phyloP scores from a whole-genome alignment of 2,797 vertebrate genomes.

The Thalassophryne amazonica region DNA sequence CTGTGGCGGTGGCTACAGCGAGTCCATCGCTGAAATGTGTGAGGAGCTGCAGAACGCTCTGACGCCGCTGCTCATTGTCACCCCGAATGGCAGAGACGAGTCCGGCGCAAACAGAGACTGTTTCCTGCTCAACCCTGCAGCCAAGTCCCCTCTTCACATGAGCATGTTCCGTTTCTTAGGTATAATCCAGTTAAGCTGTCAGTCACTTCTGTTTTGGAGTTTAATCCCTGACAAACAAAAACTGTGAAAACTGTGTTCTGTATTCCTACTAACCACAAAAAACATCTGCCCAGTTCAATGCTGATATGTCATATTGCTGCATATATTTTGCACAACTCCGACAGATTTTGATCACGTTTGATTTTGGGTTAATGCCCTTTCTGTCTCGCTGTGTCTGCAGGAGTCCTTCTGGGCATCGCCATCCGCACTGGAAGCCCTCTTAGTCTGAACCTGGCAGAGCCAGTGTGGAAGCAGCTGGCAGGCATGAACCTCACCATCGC shows the following conservation, averaged over 20 bases:
- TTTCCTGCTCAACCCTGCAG: slow-evolving; percentile 92
- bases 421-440: slow-evolving; percentile 97
- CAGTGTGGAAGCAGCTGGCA: slow-evolving; percentile 98
- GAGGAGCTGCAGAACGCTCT: slow-evolving; percentile 98
- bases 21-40: slow-evolving; percentile 98
- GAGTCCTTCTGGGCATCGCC: slow-evolving; percentile 94
- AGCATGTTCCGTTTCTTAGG: slow-evolving; percentile 98
- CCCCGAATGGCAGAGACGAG: slow-evolving; percentile 96
- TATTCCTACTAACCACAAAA: too few species aligned
- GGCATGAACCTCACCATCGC: slow-evolving; percentile 99
- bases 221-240: slow-evolving; percentile 34
- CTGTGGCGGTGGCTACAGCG: slow-evolving; percentile 97
- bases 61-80: slow-evolving; percentile 95
- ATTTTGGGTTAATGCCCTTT: slow-evolving; percentile 16
- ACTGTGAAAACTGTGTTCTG: too few species aligned
- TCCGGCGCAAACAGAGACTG: slow-evolving; percentile 98
- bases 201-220: slow-evolving; percentile 5
- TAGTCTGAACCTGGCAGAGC: slow-evolving; percentile 96
- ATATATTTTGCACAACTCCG: not conserved
- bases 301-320: too few species aligned
- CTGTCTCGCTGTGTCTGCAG: slow-evolving; percentile 65
- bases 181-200: slow-evolving; percentile 69
- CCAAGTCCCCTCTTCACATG: slow-evolving; percentile 91
- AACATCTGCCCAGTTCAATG: too few species aligned
- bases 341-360: not conserved